phyloP scores from a whole-genome alignment of 2,888 invertebrate genomes.

The Drosophila mimica region DNA sequence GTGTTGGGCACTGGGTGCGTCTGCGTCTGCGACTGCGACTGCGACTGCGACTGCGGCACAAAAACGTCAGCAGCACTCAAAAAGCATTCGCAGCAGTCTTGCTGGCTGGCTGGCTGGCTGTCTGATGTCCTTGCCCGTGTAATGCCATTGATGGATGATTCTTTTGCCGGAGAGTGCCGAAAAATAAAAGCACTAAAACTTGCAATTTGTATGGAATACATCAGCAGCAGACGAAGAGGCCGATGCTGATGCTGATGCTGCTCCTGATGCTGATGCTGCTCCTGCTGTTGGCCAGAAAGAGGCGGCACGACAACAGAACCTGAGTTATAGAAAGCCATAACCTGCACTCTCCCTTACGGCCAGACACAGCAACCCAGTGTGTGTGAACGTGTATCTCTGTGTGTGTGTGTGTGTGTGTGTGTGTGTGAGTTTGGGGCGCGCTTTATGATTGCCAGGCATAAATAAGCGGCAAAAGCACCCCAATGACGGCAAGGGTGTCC shows the following conservation, averaged over 20 bases:
- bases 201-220: slow-evolving; percentile 81
- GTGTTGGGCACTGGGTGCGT: slow-evolving; percentile 37
- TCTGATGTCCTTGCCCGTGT: slow-evolving; percentile 60
- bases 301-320: slow-evolving; percentile 61
- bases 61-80: slow-evolving; percentile 82
- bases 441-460: slow-evolving; percentile 80
- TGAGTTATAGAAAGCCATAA: slow-evolving; percentile 80
- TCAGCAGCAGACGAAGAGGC: slow-evolving; percentile 59
- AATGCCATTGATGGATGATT: slow-evolving; percentile 83
- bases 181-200: slow-evolving; percentile 78
- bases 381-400: slow-evolving; percentile 9
- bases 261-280: slow-evolving; percentile 11
- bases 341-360: slow-evolving; percentile 69
- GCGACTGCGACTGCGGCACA: slow-evolving; percentile 77
- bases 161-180: slow-evolving; percentile 61
- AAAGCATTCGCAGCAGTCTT: slow-evolving; percentile 52
- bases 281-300: slow-evolving; percentile 60
- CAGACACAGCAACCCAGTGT: slow-evolving; percentile 12
- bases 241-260: background rate
- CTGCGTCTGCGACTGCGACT: slow-evolving; percentile 55
- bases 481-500: slow-evolving; percentile 65
- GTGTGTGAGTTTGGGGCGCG: slow-evolving; percentile 54
- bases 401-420: slow-evolving; percentile 11
- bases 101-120: slow-evolving; percentile 20
- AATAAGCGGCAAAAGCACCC: slow-evolving; percentile 78